Evolutionary conservation across 2,888 invertebrate genomes (phyloP), one percentile per base, ranked within the genome.

Genomic region (Drosophila falleni): DNA sequence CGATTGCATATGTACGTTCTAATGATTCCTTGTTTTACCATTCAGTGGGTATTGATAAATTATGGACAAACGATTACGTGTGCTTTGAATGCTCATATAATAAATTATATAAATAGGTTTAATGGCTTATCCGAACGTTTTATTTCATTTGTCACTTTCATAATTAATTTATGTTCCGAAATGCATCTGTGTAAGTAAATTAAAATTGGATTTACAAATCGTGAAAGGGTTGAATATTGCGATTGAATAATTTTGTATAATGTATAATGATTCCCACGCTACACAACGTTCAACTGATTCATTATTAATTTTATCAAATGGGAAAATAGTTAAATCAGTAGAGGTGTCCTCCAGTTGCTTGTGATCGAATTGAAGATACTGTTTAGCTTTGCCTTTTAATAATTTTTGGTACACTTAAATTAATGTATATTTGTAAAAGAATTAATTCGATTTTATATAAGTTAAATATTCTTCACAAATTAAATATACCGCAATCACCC

Each of bases 121-220:
- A 63, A 55, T 63, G 47, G 62, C 39, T 63, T 63, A 63, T 55
- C 11, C 41, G 31, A 47, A 15, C 31, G 29, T 15, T 31, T 39
- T 23, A 39, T 62, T 55, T 47, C 31, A 62, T 62, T 54, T 62
- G 62, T 63, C 55, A 54, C 29, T 55, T 47, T 9, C 35, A 63
- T 55, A 63, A 55, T 63, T 39, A 63, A 63, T 49, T 63, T 63
- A 23, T 15, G n/a, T 41, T 15, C 16, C 42, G 15, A 39, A 49
- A 63, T 55, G 39, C 37, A 47, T 39, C 3, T 55, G 47, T 63
- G 35, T 29, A 29, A 47, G 51, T 31, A 42, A 47, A 56, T 51
- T 41, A 35, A 61, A 65, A 58, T 50, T 47, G 56, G 49, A 23
- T 56, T 58, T 53, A 13, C 26, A 74, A 54, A 72, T 61, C 54